Conservation (phyloP, 2,113 vertebrate genomes). For the Cricetomys ansorgei region DNA sequence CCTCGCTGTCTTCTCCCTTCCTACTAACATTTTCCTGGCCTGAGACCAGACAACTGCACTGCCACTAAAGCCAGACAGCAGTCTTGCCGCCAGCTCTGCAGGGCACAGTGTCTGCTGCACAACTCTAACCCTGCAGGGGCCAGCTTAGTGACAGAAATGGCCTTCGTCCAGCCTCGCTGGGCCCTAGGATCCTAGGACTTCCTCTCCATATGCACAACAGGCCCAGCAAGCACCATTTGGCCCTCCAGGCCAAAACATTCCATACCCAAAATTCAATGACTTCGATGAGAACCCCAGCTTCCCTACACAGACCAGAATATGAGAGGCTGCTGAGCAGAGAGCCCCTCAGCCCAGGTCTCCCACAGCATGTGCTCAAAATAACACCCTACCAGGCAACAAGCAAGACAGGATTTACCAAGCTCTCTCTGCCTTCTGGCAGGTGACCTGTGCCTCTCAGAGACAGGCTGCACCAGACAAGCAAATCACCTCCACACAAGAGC, state of each 20-base stretch:
- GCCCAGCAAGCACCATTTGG: background rate
- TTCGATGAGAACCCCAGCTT: conserved; percentile 43
- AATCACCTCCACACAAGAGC: background rate
- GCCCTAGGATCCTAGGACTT: background rate
- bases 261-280: conserved; percentile 31
- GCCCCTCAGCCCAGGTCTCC: background rate
- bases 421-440: background rate
- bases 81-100: conserved; percentile 40
- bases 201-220: background rate
- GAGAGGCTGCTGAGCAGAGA: background rate
- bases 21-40: conserved; percentile 25
- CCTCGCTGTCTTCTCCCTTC: background rate
- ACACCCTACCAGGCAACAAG: conserved; percentile 27
- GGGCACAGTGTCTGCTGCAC: conserved; percentile 5
- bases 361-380: background rate
- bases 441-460: conserved; percentile 36
- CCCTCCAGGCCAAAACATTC: conserved; percentile 15
- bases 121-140: background rate
- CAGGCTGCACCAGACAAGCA: background rate
- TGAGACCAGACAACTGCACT: conserved; percentile 41
- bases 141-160: too few species aligned
- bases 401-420: conserved; percentile 34
- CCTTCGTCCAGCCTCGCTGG: too few species aligned
- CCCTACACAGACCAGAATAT: conserved; percentile 23
- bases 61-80: conserved; percentile 41